Base-by-base conservation (phyloP, 2,113 vertebrate species). In the Sprattus sprattus region DNA sequence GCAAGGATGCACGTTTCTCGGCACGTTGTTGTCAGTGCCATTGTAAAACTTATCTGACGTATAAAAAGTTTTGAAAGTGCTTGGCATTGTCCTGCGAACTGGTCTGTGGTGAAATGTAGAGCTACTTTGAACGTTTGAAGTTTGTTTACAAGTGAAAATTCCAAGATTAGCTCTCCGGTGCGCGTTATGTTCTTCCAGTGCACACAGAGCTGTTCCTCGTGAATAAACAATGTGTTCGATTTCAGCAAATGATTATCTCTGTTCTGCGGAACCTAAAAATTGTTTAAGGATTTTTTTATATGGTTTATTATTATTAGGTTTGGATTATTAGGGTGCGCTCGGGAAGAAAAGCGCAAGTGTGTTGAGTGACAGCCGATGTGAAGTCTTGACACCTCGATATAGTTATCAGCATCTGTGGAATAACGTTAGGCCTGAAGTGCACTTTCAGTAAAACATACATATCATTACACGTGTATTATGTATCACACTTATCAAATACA, bases 1-100 rank as follows among this genome's bases (percentile, higher is more conserved):
- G 50, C 81, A 54, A 45, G 54, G 52, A 49, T 71, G 85, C 85
- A 85, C 85, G 85, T 82, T 85, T 85, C 45, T 8, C n/a, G 49
- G 45, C 85, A 67, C 45, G 54, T 47, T 46, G 85, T 57, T 49
- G 84, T 88, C 81, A 50, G 39, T 78, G 50, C 57, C 52, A 80
- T 32, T 47, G n/a, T 9, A 5, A 52, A 9, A 39, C 45, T 5
- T 50, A 15, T 50, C 84, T 10, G 20, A 60, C 18, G 15, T 54
- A 54, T 16, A 54, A 2, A 39, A 22, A 22, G 8, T 64, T n/a
- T 60, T 15, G 11, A 78, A 78, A 44, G 25, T 78, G 13, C 6
- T 39, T 78, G 71, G 71, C 32, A 78, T 6, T 78, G 71, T 78
- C 28, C 13, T 15, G 71, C 13, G 28, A 39, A 32, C 4, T 39